Evolutionary conservation across 2,797 vertebrate genomes (phyloP).

Genomic region (Lepilemur septentrionalis): DNA sequence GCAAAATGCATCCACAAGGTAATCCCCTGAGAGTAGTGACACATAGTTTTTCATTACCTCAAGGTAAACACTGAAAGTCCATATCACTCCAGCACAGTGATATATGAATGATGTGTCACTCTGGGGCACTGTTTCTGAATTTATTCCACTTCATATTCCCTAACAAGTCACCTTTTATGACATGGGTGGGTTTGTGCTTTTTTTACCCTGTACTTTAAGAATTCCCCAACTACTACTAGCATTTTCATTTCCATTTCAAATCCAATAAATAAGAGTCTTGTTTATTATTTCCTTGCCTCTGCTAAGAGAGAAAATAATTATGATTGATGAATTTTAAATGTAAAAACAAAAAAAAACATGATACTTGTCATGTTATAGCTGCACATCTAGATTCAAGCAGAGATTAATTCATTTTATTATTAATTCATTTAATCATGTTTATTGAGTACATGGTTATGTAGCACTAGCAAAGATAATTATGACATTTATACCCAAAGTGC

Average conservation of each 20-base stretch:
- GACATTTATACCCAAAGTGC: background rate
- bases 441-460: background rate
- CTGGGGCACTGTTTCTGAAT: background rate
- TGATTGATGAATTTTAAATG: constrained; percentile 35
- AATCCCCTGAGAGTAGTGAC: background rate
- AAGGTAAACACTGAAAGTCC: background rate
- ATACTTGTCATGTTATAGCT: background rate
- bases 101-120: background rate
- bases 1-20: background rate
- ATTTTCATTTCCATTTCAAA: background rate
- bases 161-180: background rate
- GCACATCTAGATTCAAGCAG: background rate
- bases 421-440: background rate
- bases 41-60: background rate
- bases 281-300: background rate
- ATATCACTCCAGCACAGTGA: background rate
- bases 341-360: background rate
- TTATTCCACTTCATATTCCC: background rate
- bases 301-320: background rate
- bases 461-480: background rate
- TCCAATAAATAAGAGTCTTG: background rate
- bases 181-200: background rate
- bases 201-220: background rate
- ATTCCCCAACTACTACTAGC: background rate
- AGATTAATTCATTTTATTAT: constrained; percentile 38